These are phyloP conservation scores for Marmota flaviventris DNA, from an alignment of 2,113 vertebrate species.

Conservation along the genomic window DNA sequence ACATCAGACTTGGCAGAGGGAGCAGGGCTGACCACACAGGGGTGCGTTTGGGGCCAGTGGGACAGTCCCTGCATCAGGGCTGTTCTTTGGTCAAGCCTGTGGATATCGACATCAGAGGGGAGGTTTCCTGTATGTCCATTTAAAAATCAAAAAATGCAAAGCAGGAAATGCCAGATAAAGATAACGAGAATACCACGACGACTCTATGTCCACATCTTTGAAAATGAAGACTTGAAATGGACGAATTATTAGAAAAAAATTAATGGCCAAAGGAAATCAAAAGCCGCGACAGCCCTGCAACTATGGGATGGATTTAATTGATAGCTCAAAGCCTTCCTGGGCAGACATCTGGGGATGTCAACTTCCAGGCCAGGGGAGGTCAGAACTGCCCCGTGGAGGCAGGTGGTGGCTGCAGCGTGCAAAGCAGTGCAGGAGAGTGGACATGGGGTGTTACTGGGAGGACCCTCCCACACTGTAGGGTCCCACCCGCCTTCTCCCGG, in stretches of 20 bases:
- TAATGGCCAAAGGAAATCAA: not conserved
- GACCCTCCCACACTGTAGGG: not conserved
- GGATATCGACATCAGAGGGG: accelerated
- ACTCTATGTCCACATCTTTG: not conserved
- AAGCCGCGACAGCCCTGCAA: accelerated
- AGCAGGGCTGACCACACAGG: accelerated
- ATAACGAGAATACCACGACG: not conserved
- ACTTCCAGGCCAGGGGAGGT: not conserved
- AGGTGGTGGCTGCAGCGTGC: not conserved
- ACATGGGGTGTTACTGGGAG: not conserved
- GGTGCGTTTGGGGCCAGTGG: accelerated
- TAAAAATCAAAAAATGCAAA: not conserved
- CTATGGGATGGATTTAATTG: accelerated
- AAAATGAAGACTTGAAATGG: no score
- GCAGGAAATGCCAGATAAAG: not conserved
- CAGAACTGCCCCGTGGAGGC: not conserved
- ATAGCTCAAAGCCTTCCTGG: accelerated
- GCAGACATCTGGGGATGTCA: not conserved
- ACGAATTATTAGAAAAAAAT: not conserved
- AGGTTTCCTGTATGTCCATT: accelerated
- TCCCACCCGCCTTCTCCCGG: accelerated
- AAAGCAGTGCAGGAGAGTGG: not conserved
- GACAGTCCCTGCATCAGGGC: not conserved
- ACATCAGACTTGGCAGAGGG: not conserved
- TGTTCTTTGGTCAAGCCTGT: accelerated